Percentiles rank a stretch among this genome's conserved stretches.
phyloP scores from a whole-genome alignment of 2,888 invertebrate genomes.

The Tuberolachnus salignus region DNA sequence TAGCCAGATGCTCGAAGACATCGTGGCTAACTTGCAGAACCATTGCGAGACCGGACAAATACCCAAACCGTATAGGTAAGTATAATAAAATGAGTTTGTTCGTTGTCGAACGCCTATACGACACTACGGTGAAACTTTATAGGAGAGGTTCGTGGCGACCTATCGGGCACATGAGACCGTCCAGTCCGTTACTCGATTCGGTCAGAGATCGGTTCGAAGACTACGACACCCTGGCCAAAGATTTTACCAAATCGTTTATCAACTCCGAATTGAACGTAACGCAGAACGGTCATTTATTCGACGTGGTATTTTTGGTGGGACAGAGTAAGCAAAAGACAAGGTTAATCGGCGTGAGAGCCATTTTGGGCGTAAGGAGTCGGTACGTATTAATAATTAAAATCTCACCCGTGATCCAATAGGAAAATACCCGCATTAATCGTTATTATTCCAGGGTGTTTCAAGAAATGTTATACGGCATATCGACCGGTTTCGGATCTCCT shows the following conservation, averaged over 20 bases:
- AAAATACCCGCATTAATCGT: too few species aligned
- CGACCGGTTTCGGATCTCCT: constrained; percentile 90
- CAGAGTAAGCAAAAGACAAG: constrained; percentile 90
- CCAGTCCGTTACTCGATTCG: constrained; percentile 88
- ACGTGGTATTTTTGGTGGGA: constrained; percentile 88
- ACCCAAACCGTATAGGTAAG: constrained; percentile 85
- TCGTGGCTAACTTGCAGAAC: constrained; percentile 90
- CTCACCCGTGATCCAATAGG: too few species aligned
- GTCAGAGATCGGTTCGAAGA: constrained; percentile 93
- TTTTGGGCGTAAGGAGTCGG: constrained; percentile 88
- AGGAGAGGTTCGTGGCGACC: constrained; percentile 87
- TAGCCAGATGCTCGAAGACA: constrained; percentile 88
- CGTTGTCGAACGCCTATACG: background rate
- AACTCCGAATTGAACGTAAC: constrained; percentile 81
- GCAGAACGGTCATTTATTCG: constrained; percentile 82
- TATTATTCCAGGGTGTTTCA: constrained; percentile 76
- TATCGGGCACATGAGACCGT: constrained; percentile 92
- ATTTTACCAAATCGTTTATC: constrained; percentile 86
- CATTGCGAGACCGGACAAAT: constrained; percentile 95
- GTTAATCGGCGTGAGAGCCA: constrained; percentile 88
- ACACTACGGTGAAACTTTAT: constrained; percentile 48
- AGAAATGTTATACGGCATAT: constrained; percentile 94
- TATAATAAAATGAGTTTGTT: background rate
- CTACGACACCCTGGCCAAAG: constrained; percentile 91
- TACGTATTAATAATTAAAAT: constrained; percentile 61